phyloP scores from a whole-genome alignment of 2,888 invertebrate species.

The Pseudococcus longispinus region DNA sequence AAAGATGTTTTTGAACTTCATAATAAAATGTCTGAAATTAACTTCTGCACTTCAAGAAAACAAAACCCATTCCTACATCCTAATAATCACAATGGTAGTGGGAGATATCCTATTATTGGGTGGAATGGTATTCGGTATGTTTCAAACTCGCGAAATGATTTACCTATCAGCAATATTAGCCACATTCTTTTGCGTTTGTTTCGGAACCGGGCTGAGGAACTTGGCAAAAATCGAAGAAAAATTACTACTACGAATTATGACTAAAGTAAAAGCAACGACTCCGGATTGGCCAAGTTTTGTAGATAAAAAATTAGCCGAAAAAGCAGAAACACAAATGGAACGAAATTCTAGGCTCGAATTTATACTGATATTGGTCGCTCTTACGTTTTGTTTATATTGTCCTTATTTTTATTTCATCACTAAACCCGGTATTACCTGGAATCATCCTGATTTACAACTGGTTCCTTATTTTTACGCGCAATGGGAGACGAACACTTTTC shows the following conservation, averaged over 20 bases:
- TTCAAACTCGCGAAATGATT: not conserved
- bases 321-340: not conserved
- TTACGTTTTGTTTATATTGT: not conserved
- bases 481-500: not conserved
- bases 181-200: not conserved
- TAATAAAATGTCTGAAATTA: too few relatives aligned
- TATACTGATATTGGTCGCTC: not conserved
- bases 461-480: not conserved
- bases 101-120: not conserved
- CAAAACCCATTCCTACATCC: too few relatives aligned
- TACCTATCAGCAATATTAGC: not conserved
- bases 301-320: not conserved
- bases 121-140: not conserved
- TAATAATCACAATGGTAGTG: not conserved
- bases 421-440: not conserved
- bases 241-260: not conserved
- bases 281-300: not conserved
- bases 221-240: not conserved
- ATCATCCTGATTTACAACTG: not conserved
- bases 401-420: not conserved
- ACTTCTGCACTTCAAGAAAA: too few relatives aligned
- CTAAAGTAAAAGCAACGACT: not conserved
- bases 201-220: not conserved
- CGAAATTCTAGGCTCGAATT: not conserved
- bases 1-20: too few relatives aligned